Conservation (phyloP, 1,140 invertebrate genomes). For the Gryon sp. region DNA sequence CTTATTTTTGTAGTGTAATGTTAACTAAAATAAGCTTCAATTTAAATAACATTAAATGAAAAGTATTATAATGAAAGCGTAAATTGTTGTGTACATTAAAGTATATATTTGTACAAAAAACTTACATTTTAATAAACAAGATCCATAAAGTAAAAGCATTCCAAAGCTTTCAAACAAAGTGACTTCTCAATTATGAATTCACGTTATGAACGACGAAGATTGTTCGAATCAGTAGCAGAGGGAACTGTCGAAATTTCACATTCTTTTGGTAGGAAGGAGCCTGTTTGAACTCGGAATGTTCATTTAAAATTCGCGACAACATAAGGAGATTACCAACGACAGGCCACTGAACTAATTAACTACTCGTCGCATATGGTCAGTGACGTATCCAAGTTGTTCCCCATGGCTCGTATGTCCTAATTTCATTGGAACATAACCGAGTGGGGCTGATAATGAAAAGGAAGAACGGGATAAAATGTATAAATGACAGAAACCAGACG, state of each 20-base stretch:
- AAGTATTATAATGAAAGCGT: too few species aligned
- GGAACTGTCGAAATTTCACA: slow-evolving; percentile 43
- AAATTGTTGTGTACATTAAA: too few species aligned
- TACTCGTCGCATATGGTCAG: slow-evolving; percentile 58
- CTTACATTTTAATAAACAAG: too few species aligned
- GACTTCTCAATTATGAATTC: too few species aligned
- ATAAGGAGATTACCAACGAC: slow-evolving; percentile 39
- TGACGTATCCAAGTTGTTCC: slow-evolving; percentile 36
- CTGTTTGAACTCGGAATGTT: slow-evolving; percentile 16
- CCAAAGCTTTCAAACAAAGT: too few species aligned
- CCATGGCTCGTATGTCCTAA: slow-evolving; percentile 14
- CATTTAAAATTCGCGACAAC: slow-evolving; percentile 42
- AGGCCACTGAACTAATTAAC: slow-evolving; percentile 63
- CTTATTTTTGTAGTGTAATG: too few species aligned
- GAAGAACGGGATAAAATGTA: neutral
- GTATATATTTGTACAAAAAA: too few species aligned
- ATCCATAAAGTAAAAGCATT: too few species aligned
- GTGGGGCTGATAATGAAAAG: neutral
- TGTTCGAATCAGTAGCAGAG: slow-evolving; percentile 18
- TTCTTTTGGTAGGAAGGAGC: slow-evolving; percentile 30
- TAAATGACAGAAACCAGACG: neutral
- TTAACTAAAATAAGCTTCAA: too few species aligned
- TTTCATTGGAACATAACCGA: neutral
- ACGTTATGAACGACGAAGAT: slow-evolving; percentile 21
- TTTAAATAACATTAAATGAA: too few species aligned